These are phyloP conservation scores for Cebidichthys violaceus DNA, from an alignment of 2,113 vertebrate genomes.

Conservation along the genomic window DNA sequence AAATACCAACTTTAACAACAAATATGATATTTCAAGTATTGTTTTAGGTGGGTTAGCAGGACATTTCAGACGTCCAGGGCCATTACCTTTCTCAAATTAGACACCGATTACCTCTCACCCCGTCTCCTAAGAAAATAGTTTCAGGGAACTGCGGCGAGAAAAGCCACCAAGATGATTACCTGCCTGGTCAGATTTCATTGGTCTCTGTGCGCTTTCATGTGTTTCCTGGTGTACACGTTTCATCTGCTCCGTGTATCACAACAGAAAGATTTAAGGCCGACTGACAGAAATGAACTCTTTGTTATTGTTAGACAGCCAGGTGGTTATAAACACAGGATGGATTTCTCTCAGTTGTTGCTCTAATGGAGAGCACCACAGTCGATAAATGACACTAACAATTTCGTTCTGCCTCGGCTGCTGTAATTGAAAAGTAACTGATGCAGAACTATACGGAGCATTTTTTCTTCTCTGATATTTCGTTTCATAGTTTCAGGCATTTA, in stretches of 20 bases:
- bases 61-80: neutral
- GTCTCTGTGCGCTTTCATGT: slow-evolving; percentile 58
- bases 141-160: slow-evolving; percentile 58
- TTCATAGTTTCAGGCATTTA: slow-evolving; percentile 82
- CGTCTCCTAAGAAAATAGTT: slow-evolving; percentile 61
- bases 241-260: slow-evolving; percentile 72
- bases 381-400: slow-evolving; percentile 93
- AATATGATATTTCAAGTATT: neutral
- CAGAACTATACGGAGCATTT: slow-evolving; percentile 87
- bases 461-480: slow-evolving; percentile 73
- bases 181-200: slow-evolving; percentile 55
- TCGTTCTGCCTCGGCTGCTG: slow-evolving; percentile 90
- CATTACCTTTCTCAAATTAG: slow-evolving; percentile 2
- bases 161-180: slow-evolving; percentile 65
- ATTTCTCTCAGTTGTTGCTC: slow-evolving; percentile 88
- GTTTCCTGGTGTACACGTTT: slow-evolving; percentile 57
- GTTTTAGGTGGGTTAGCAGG: neutral
- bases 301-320: slow-evolving; percentile 89
- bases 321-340: slow-evolving; percentile 89
- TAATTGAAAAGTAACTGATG: slow-evolving; percentile 96
- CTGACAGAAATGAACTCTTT: slow-evolving; percentile 86
- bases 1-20: neutral
- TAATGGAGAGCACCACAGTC: slow-evolving; percentile 91
- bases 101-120: slow-evolving; percentile 80
- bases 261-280: slow-evolving; percentile 71